These are phyloP conservation scores for Gymnogyps californianus DNA, from an alignment of 2,113 vertebrate species.

Conservation along the genomic window DNA sequence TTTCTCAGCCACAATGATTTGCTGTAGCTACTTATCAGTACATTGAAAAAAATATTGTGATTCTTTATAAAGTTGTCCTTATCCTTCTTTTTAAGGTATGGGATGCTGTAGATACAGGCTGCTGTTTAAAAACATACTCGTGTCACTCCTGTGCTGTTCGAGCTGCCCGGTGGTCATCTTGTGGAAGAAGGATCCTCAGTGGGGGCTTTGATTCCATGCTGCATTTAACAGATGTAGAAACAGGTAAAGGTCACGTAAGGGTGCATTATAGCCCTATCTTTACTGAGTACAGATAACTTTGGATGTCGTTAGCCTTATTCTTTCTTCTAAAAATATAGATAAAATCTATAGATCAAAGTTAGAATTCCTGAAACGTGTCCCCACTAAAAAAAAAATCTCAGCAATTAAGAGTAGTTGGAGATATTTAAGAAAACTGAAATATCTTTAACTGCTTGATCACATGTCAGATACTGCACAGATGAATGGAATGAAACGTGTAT, in stretches of 20 bases:
- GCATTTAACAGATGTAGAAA: constrained; percentile 88
- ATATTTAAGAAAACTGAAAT: not conserved
- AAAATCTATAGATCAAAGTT: not conserved
- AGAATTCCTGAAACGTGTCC: not conserved
- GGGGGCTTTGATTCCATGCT: constrained; percentile 91
- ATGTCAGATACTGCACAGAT: not conserved
- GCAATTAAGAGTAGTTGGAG: not conserved
- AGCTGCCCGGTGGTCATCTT: constrained; percentile 86
- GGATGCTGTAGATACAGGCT: constrained; percentile 86
- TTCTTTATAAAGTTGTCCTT: not conserved
- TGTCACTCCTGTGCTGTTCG: constrained; percentile 85
- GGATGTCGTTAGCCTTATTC: not conserved
- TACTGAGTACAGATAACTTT: not conserved
- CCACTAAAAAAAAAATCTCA: not conserved
- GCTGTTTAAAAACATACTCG: constrained; percentile 81
- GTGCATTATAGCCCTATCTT: not conserved
- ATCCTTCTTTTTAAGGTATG: constrained; percentile 81
- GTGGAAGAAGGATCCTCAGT: constrained; percentile 85
- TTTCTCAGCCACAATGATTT: not conserved
- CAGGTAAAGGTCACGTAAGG: constrained; percentile 71
- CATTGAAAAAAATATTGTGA: not conserved
- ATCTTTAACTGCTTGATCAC: not conserved
- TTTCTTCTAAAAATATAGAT: not conserved
- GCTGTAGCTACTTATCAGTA: not conserved
- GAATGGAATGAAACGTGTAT: not conserved